Conservation (phyloP, 2,888 invertebrate species). For the Caenorhabditis imperialis region DNA sequence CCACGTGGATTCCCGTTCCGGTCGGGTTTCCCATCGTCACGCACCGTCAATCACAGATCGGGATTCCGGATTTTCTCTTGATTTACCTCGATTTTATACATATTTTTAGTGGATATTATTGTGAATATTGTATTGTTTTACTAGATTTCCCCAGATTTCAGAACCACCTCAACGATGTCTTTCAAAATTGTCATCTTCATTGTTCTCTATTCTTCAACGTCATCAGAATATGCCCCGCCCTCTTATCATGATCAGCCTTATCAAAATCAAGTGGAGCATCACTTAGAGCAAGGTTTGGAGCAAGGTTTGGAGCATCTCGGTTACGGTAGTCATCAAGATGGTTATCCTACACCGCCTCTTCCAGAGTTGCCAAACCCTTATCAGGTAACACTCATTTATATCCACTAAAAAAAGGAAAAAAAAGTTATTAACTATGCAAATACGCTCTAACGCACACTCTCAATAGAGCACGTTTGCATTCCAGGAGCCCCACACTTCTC, state of each 20-base stretch:
- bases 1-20: not conserved
- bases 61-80: slow-evolving; percentile 10
- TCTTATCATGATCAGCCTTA: no score
- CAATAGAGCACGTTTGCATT: not conserved
- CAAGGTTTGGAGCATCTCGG: slow-evolving; percentile 1
- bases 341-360: slow-evolving; percentile 18
- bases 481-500: slow-evolving; percentile 16
- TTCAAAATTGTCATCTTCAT: no score
- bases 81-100: no score
- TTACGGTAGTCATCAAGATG: not conserved
- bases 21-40: slow-evolving; percentile 8
- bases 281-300: not conserved
- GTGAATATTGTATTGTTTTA: no score
- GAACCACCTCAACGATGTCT: no score
- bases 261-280: no score
- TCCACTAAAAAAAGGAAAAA: not conserved
- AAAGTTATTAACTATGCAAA: not conserved
- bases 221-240: no score
- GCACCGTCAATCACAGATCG: slow-evolving; percentile 39
- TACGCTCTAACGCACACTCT: no score
- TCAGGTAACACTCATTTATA: slow-evolving; percentile 14
- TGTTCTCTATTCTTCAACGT: no score
- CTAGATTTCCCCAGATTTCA: no score
- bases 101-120: no score
- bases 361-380: slow-evolving; percentile 1